Conservation (phyloP, 2,113 vertebrate species). For the Solenodon paradoxus region DNA sequence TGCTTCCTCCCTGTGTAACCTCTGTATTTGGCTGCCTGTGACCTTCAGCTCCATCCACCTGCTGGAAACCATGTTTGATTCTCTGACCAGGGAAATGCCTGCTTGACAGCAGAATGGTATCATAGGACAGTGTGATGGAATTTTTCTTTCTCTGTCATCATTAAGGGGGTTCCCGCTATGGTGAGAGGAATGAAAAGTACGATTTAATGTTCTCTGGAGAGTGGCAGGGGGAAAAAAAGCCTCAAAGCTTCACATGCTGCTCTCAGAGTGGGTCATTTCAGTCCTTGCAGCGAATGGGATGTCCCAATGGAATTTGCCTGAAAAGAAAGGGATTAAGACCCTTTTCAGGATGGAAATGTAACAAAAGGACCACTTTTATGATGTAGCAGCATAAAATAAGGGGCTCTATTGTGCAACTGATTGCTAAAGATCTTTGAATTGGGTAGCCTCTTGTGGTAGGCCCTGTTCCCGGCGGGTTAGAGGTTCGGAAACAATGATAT, state of each 20-base stretch:
- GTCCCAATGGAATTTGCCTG: constrained; percentile 95
- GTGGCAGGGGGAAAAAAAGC: constrained; percentile 84
- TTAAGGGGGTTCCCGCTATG: constrained; percentile 91
- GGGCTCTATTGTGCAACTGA: constrained; percentile 91
- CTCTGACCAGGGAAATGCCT: constrained; percentile 83
- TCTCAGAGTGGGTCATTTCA: constrained; percentile 90
- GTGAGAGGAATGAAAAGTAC: constrained; percentile 91
- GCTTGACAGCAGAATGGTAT: constrained; percentile 89
- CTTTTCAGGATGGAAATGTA: constrained; percentile 95
- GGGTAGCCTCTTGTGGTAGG: constrained; percentile 82
- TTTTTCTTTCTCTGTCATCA: constrained; percentile 92
- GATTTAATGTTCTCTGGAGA: constrained; percentile 93
- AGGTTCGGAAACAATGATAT: constrained; percentile 85
- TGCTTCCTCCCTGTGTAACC: constrained; percentile 78
- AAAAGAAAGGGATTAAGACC: constrained; percentile 96
- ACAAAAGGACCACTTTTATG: constrained; percentile 98
- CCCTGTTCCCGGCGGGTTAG: constrained; percentile 82
- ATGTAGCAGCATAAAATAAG: constrained; percentile 98
- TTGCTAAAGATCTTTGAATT: constrained; percentile 93
- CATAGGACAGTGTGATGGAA: constrained; percentile 89
- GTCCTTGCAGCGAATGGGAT: constrained; percentile 91
- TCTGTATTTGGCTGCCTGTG: constrained; percentile 81
- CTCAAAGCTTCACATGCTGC: constrained; percentile 88
- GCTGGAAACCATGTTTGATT: constrained; percentile 94
- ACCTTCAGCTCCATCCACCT: constrained; percentile 90